A percentile compares a stretch with the other conserved stretches of the same genome.
phyloP scores from a whole-genome alignment of 1,140 invertebrate species.

The Wiebesia pumilae region DNA sequence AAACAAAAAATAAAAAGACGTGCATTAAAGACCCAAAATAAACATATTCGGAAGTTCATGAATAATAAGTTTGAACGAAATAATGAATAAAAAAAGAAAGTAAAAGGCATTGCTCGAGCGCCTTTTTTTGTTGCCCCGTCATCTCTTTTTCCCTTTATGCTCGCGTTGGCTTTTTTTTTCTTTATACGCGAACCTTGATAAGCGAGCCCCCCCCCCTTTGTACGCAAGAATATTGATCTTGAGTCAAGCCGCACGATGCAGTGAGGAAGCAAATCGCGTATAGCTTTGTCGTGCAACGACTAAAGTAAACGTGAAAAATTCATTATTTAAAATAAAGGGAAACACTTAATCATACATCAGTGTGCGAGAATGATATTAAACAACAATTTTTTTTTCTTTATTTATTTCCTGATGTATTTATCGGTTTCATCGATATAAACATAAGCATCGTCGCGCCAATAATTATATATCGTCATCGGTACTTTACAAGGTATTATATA shows the following conservation, averaged over 20 bases:
- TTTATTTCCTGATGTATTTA: constrained; percentile 65
- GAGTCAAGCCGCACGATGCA: constrained; percentile 25
- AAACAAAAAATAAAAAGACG: no score
- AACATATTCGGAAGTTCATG: not conserved
- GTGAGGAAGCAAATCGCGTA: constrained; percentile 57
- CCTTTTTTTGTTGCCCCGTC: constrained; percentile 42
- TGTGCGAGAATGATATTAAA: constrained; percentile 19
- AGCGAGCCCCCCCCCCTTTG: constrained; percentile 58
- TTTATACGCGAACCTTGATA: constrained; percentile 52
- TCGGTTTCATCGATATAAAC: constrained; percentile 68
- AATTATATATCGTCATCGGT: constrained; percentile 55
- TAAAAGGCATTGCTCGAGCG: constrained; percentile 2
- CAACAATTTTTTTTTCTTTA: constrained; percentile 57
- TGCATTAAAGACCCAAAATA: not conserved
- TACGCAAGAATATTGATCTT: constrained; percentile 60
- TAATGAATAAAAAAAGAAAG: not conserved
- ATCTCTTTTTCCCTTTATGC: constrained; percentile 50
- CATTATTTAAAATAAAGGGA: constrained; percentile 37
- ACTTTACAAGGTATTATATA: constrained; percentile 65
- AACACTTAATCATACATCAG: not conserved
- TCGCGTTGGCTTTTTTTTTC: constrained; percentile 31
- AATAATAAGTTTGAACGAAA: not conserved
- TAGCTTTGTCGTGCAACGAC: constrained; percentile 33
- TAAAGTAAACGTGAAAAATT: constrained; percentile 44
- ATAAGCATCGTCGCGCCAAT: constrained; percentile 65